Conservation (phyloP, 2,888 invertebrate species). For the Melieria omissa region DNA sequence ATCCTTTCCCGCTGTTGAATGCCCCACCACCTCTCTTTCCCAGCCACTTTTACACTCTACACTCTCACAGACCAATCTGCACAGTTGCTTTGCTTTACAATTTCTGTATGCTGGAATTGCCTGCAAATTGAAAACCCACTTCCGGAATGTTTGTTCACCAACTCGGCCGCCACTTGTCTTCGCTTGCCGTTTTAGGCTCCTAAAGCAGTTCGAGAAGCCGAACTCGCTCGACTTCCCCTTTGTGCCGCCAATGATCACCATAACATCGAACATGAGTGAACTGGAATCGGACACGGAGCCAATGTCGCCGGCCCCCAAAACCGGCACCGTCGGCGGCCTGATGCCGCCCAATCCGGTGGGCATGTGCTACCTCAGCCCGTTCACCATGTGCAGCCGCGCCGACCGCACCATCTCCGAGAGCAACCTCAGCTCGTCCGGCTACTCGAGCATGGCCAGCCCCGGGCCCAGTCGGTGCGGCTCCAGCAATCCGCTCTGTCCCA, state of each 20-base stretch:
- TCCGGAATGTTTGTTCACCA: too few relatives aligned
- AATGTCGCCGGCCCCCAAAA: constrained; percentile 71
- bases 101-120: too few relatives aligned
- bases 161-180: too few relatives aligned
- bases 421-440: constrained; percentile 85
- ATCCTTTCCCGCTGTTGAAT: too few relatives aligned
- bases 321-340: constrained; percentile 66
- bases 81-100: too few relatives aligned
- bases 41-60: too few relatives aligned
- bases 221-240: constrained; percentile 73
- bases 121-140: too few relatives aligned
- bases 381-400: constrained; percentile 77
- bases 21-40: too few relatives aligned
- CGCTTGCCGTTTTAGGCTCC: constrained; percentile 64
- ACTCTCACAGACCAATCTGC: too few relatives aligned
- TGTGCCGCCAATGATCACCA: constrained; percentile 77
- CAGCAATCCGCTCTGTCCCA: constrained; percentile 81
- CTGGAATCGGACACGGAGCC: constrained; percentile 79
- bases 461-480: constrained; percentile 85
- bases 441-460: constrained; percentile 87
- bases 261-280: constrained; percentile 81
- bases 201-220: constrained; percentile 74
- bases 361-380: constrained; percentile 83
- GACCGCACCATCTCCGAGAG: constrained; percentile 85
- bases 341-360: constrained; percentile 66